Conservation (phyloP, 2,888 invertebrate species). For the Micropterix aruncella region DNA sequence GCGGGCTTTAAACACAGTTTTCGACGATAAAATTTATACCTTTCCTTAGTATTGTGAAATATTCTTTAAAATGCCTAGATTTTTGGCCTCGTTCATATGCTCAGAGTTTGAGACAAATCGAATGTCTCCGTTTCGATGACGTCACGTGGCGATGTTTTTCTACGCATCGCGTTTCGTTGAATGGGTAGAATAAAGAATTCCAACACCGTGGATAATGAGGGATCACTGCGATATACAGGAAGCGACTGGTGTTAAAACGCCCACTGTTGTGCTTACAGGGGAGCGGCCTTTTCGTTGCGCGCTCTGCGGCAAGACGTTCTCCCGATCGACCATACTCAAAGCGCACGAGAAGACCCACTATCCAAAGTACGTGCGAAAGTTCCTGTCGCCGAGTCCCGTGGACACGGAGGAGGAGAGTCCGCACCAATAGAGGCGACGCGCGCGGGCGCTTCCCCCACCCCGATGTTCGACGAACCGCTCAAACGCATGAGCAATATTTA, state of each 20-base stretch:
- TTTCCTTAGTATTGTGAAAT: too few species aligned
- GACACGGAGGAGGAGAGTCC: slow-evolving; percentile 73
- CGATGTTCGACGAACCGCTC: slow-evolving; percentile 5
- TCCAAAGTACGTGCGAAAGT: slow-evolving; percentile 82
- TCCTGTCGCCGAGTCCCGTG: slow-evolving; percentile 74
- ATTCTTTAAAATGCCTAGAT: too few species aligned
- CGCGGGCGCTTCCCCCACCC: neutral
- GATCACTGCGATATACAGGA: slow-evolving; percentile 4
- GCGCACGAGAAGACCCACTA: slow-evolving; percentile 90
- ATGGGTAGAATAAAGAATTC: too few species aligned
- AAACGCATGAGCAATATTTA: slow-evolving; percentile 4
- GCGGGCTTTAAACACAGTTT: too few species aligned
- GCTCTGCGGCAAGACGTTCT: slow-evolving; percentile 83
- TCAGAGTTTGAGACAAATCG: too few species aligned
- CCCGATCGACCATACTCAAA: slow-evolving; percentile 79
- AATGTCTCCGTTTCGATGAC: too few species aligned
- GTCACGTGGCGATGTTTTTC: too few species aligned
- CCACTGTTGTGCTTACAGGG: slow-evolving; percentile 29
- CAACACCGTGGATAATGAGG: too few species aligned
- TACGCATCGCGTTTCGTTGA: too few species aligned
- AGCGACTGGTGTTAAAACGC: neutral
- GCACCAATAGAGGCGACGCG: slow-evolving; percentile 35
- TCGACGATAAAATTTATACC: too few species aligned
- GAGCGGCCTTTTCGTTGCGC: slow-evolving; percentile 82
- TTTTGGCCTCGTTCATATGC: too few species aligned